Percentiles rank a stretch among this genome's conserved stretches.
Evolutionary conservation across 2,113 vertebrate species (phyloP).

Genomic region (Drymodes brunneopygia): DNA sequence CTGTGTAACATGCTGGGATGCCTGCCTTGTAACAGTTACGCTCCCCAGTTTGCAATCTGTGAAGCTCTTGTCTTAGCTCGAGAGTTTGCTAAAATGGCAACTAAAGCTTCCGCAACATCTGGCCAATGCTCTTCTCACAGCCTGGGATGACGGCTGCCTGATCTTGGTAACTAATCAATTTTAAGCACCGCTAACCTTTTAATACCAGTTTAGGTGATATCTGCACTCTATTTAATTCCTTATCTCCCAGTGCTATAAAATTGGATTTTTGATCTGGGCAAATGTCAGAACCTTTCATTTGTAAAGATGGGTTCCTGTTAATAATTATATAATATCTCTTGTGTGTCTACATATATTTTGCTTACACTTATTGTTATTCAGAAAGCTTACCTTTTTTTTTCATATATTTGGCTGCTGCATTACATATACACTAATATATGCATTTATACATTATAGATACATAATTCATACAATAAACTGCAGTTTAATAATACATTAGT

Average conservation of each 20-base stretch:
- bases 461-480: constrained; percentile 1
- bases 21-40: not conserved
- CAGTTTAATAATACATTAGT: constrained; percentile 24
- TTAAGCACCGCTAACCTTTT: constrained; percentile 52
- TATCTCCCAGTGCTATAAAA: constrained; percentile 24
- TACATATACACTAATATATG: not conserved
- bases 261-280: constrained; percentile 52
- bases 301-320: not conserved
- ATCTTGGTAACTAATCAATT: constrained; percentile 48
- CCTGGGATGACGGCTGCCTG: not conserved
- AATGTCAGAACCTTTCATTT: constrained; percentile 56
- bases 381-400: not conserved
- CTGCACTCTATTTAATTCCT: constrained; percentile 41
- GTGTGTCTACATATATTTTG: not conserved
- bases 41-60: not conserved
- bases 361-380: not conserved
- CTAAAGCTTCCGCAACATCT: not conserved
- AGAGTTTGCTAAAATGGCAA: not conserved
- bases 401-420: not conserved
- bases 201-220: constrained; percentile 46
- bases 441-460: not conserved
- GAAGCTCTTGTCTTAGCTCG: not conserved
- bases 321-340: not conserved
- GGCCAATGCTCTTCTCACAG: not conserved
- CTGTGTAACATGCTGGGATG: not conserved